A percentile compares a stretch with the other conserved stretches of the same genome.
These are phyloP conservation scores for Phrynosoma blainvillii DNA, from an alignment of 2,113 vertebrate genomes.

Conservation along the genomic window DNA sequence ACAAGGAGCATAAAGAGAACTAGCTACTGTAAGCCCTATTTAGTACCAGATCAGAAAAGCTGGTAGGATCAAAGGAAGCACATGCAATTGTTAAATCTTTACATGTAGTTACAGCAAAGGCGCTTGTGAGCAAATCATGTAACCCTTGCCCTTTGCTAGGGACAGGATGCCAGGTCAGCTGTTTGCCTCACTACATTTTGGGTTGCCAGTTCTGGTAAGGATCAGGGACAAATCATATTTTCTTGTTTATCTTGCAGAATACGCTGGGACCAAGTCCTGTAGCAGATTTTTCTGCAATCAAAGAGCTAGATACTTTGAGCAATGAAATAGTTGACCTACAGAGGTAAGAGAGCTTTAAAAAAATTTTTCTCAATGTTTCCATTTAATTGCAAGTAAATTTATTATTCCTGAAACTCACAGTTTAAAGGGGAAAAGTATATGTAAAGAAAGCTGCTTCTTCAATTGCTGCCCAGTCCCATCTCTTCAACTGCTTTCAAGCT, in stretches of 20 bases:
- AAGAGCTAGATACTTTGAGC: slow-evolving; percentile 95
- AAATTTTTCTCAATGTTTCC: slow-evolving; percentile 19
- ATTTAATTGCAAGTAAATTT: neutral
- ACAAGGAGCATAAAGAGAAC: neutral
- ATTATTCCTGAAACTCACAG: accelerated
- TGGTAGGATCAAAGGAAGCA: neutral
- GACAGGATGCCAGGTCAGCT: neutral
- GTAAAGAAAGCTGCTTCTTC: too few relatives aligned
- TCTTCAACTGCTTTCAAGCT: too few relatives aligned
- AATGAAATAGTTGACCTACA: slow-evolving; percentile 98
- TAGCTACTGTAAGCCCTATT: neutral
- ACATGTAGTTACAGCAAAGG: neutral
- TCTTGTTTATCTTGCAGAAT: slow-evolving; percentile 80
- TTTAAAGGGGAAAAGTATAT: neutral
- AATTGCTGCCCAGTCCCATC: too few relatives aligned
- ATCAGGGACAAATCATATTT: slow-evolving; percentile 7
- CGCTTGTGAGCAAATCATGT: neutral
- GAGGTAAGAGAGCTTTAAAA: slow-evolving; percentile 78
- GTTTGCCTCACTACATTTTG: neutral
- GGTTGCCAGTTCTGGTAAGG: neutral
- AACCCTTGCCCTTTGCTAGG: neutral
- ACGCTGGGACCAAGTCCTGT: slow-evolving; percentile 78
- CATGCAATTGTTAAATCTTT: neutral
- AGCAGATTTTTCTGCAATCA: slow-evolving; percentile 98
- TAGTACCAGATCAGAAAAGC: neutral